phyloP scores from a whole-genome alignment of 1,140 invertebrate species.

The Eupeodes corollae region DNA sequence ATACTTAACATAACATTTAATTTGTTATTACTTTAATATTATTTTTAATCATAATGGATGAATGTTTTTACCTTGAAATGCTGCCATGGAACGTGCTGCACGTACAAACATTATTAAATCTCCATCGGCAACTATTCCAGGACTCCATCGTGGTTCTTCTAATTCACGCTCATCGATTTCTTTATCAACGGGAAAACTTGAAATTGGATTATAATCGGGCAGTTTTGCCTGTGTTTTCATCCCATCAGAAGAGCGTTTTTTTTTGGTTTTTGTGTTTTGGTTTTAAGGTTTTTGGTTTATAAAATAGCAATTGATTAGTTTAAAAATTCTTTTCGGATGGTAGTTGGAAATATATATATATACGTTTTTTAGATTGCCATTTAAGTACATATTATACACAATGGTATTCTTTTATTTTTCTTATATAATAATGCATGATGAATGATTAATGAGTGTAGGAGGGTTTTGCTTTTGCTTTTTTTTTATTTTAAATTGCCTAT shows the following conservation, averaged over 20 bases:
- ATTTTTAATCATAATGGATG: no score
- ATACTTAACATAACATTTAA: no score
- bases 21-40: no score
- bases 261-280: no score
- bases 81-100: slow-evolving; percentile 89
- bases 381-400: neutral
- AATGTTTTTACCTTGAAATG: slow-evolving; percentile 53
- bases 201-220: slow-evolving; percentile 40
- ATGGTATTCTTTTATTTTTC: no score
- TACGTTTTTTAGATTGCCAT: neutral
- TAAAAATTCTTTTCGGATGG: neutral
- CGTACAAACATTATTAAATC: slow-evolving; percentile 95
- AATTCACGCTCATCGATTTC: slow-evolving; percentile 37
- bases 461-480: neutral
- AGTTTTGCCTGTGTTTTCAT: slow-evolving; percentile 33
- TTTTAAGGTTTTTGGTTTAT: neutral
- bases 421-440: neutral
- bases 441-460: neutral
- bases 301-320: no score
- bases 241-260: neutral
- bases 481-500: neutral
- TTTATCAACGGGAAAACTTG: slow-evolving; percentile 38
- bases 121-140: slow-evolving; percentile 78
- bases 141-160: slow-evolving; percentile 89
- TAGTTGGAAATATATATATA: neutral